A percentile compares a stretch with the other conserved stretches of the same genome.
phyloP scores from a whole-genome alignment of 92 coral and sea anemone genomes.

The Epizoanthus rinbou region DNA sequence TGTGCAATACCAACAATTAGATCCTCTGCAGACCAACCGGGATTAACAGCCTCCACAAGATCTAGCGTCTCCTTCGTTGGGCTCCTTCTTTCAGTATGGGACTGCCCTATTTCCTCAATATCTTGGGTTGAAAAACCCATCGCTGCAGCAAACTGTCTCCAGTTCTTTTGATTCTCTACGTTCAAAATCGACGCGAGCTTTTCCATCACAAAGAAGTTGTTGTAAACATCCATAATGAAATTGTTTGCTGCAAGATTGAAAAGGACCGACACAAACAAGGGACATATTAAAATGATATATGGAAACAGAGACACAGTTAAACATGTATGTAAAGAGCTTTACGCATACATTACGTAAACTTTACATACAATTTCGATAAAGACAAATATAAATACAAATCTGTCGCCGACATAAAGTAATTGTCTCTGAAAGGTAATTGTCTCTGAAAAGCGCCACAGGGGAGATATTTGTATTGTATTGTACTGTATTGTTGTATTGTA shows the following conservation, averaged over 20 bases:
- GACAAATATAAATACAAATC: too few species aligned
- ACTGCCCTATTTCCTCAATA: not conserved
- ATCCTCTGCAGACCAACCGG: not conserved
- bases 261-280: too few species aligned
- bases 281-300: too few species aligned
- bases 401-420: too few species aligned
- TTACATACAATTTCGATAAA: too few species aligned
- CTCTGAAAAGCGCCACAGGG: too few species aligned
- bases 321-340: too few species aligned
- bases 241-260: not conserved
- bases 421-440: too few species aligned
- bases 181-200: not conserved
- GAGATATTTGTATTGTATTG: too few species aligned
- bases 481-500: too few species aligned
- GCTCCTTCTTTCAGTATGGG: not conserved
- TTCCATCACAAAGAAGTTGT: conserved; percentile 21
- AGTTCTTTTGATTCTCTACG: not conserved
- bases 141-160: not conserved
- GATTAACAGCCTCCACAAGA: not conserved
- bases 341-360: too few species aligned
- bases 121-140: not conserved
- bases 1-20: not conserved
- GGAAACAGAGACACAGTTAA: too few species aligned
- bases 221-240: not conserved
- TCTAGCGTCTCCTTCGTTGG: not conserved